Conservation (phyloP, 2,113 vertebrate species). For the Malurus elegans region DNA sequence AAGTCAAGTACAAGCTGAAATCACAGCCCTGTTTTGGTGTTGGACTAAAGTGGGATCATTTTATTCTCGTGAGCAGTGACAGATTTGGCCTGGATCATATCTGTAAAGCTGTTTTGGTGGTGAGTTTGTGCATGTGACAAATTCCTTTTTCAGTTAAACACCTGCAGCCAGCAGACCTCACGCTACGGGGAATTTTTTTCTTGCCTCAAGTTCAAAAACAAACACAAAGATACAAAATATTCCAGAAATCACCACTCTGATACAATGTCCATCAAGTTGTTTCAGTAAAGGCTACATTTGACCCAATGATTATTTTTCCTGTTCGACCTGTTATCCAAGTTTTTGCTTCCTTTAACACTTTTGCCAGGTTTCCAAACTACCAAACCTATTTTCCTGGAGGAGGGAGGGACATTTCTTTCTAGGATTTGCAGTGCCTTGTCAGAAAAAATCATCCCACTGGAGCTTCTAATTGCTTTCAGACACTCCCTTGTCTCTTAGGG, state of each 20-base stretch:
- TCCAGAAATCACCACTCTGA: not conserved
- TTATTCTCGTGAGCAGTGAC: not conserved
- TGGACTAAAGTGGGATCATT: not conserved
- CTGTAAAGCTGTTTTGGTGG: not conserved
- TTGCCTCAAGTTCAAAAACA: not conserved
- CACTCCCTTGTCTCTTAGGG: not conserved
- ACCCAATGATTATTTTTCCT: not conserved
- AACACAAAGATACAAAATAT: not conserved
- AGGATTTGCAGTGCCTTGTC: not conserved
- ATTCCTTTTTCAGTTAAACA: not conserved
- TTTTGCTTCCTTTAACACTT: not conserved
- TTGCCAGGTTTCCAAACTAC: not conserved
- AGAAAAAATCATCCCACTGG: not conserved
- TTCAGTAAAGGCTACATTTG: not conserved
- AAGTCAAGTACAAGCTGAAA: not conserved
- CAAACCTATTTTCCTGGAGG: not conserved
- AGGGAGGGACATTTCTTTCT: not conserved
- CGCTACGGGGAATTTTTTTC: not conserved
- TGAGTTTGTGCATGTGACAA: not conserved
- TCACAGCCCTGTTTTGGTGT: not conserved
- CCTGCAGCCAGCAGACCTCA: not conserved
- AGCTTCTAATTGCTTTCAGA: not conserved
- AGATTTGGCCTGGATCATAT: not conserved
- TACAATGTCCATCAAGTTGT: not conserved
- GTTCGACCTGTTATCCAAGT: not conserved